Conservation (phyloP, 2,888 invertebrate species). For the Drosophila engyochracea region DNA sequence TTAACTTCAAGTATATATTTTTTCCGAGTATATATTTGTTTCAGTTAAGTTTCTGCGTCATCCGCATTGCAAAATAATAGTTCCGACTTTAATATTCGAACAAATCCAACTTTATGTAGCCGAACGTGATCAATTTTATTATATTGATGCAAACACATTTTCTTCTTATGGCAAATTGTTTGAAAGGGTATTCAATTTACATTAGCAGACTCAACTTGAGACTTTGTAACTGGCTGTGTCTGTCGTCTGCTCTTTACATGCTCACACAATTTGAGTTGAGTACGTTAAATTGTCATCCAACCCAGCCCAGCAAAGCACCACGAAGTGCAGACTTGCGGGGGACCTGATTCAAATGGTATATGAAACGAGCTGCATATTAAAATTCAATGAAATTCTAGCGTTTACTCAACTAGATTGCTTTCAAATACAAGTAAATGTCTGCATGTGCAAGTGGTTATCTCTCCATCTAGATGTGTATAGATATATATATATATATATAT, state of each 20-base stretch:
- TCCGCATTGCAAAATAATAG: background rate
- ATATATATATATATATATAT: background rate
- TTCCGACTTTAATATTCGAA: background rate
- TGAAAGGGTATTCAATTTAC: slow-evolving; percentile 16
- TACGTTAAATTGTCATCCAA: slow-evolving; percentile 27
- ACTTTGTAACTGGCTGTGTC: slow-evolving; percentile 17
- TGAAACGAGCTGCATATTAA: slow-evolving; percentile 65
- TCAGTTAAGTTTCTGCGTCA: background rate
- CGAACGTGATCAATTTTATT: background rate
- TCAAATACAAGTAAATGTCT: slow-evolving; percentile 52
- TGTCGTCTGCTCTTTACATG: slow-evolving; percentile 9
- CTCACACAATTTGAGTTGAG: slow-evolving; percentile 14
- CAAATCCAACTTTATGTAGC: background rate
- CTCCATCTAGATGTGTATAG: slow-evolving; percentile 8
- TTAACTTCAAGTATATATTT: background rate
- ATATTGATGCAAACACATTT: background rate
- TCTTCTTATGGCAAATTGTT: background rate
- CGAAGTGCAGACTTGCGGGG: slow-evolving; percentile 11
- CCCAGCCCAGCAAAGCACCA: background rate
- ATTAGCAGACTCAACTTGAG: background rate
- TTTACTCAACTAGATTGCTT: slow-evolving; percentile 77
- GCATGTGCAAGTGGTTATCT: slow-evolving; percentile 26
- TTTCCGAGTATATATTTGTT: background rate
- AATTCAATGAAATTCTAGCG: slow-evolving; percentile 75
- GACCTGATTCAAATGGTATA: slow-evolving; percentile 47